Conservation (phyloP, 2,888 invertebrate genomes). For the Mythimna vitellina region DNA sequence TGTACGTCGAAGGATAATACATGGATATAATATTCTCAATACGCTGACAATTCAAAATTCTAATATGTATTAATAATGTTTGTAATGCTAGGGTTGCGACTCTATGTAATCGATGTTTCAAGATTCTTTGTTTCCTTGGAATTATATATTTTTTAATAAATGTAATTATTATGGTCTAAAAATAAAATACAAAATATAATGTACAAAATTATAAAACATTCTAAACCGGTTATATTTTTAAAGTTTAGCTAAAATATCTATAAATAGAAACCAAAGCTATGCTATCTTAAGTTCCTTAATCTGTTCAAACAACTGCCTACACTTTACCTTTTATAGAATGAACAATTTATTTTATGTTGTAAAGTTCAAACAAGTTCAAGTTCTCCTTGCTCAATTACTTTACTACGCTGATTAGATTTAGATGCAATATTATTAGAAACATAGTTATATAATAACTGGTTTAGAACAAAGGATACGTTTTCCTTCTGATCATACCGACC, state of each 20-base stretch:
- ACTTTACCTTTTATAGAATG: not conserved
- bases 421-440: not conserved
- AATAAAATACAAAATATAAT: not conserved
- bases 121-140: too few species aligned
- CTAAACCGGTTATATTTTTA: not conserved
- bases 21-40: too few species aligned
- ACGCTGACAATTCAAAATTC: too few species aligned
- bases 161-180: too few species aligned
- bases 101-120: too few species aligned
- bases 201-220: not conserved
- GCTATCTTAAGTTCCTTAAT: not conserved
- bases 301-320: conserved; percentile 8
- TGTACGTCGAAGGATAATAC: too few species aligned
- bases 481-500: too few species aligned
- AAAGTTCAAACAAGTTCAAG: too few species aligned
- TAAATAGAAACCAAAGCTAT: not conserved
- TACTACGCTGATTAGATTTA: not conserved
- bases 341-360: not conserved
- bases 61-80: too few species aligned
- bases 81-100: too few species aligned
- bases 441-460: not conserved
- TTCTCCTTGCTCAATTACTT: not conserved
- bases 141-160: too few species aligned
- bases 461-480: not conserved
- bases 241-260: not conserved